A percentile compares a stretch with the other conserved stretches of the same genome.
Conservation (phyloP, 2,797 vertebrate species). For the Enteromius viviparus region DNA sequence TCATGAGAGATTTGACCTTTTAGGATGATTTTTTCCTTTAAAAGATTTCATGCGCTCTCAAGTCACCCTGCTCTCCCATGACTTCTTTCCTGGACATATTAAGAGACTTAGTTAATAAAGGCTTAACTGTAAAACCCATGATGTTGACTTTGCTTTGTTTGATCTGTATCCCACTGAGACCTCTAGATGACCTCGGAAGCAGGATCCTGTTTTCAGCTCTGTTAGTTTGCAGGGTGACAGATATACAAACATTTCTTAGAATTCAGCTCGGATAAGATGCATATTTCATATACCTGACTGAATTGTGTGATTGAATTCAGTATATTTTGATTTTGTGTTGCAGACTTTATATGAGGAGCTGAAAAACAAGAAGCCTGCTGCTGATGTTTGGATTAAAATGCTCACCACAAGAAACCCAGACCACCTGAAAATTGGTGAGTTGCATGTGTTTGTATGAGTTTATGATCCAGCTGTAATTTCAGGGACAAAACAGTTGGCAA, state of each 20-base stretch:
- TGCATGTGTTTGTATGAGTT: background rate
- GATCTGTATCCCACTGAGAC: background rate
- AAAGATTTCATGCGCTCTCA: background rate
- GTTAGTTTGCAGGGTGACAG: background rate
- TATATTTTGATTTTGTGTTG: background rate
- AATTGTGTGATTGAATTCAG: background rate
- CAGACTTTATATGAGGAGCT: slow-evolving; percentile 69
- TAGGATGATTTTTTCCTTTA: background rate
- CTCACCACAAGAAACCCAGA: slow-evolving; percentile 69
- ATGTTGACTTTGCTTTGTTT: slow-evolving; percentile 26
- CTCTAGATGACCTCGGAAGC: background rate
- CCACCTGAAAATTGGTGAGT: slow-evolving; percentile 67
- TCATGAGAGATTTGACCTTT: background rate
- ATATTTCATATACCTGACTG: background rate
- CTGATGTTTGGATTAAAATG: slow-evolving; percentile 68
- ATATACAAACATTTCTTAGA: background rate
- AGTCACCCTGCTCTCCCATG: background rate
- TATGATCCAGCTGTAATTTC: background rate
- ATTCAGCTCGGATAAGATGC: background rate
- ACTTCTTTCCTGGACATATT: background rate
- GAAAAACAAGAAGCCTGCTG: slow-evolving; percentile 67
- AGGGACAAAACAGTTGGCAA: background rate
- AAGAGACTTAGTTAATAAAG: background rate
- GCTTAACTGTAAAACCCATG: background rate
- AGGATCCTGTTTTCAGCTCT: background rate